These are phyloP conservation scores for Lutraria lutraria DNA, from an alignment of 2,888 invertebrate genomes.

Conservation along the genomic window DNA sequence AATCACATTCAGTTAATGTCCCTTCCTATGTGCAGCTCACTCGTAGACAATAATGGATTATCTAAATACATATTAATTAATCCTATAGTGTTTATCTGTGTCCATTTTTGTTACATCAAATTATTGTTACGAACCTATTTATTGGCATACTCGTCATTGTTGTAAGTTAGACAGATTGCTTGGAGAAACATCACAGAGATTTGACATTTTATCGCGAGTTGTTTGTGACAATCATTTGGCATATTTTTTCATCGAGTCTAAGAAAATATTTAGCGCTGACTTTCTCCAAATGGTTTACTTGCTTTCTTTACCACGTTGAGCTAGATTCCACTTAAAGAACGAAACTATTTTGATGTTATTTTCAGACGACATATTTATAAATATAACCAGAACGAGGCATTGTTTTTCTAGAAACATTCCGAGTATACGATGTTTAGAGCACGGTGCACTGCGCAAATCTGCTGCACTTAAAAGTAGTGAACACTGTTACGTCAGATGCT, in stretches of 20 bases:
- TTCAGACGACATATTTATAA: constrained; percentile 18
- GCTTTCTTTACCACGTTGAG: background rate
- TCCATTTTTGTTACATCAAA: background rate
- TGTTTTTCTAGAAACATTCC: background rate
- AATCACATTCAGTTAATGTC: background rate
- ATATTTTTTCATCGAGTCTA: background rate
- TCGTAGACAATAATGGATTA: background rate
- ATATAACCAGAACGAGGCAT: constrained; percentile 17
- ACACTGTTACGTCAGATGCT: background rate
- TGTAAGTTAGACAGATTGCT: background rate
- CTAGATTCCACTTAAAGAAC: background rate
- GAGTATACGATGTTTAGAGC: constrained; percentile 1
- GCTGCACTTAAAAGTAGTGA: background rate
- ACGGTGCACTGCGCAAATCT: constrained; percentile 20
- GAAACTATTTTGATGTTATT: background rate
- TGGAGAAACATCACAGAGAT: background rate
- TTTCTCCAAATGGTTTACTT: background rate
- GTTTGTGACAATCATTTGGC: background rate
- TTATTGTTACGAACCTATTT: background rate
- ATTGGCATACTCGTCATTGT: background rate
- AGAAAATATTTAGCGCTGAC: background rate
- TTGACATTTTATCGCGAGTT: background rate
- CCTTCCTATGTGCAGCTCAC: background rate
- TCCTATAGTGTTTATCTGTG: background rate
- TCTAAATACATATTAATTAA: background rate